Evolutionary conservation across 1,140 invertebrate genomes (phyloP), one percentile per base, ranked within the genome.

Genomic region (Hycleus phaleratus): DNA sequence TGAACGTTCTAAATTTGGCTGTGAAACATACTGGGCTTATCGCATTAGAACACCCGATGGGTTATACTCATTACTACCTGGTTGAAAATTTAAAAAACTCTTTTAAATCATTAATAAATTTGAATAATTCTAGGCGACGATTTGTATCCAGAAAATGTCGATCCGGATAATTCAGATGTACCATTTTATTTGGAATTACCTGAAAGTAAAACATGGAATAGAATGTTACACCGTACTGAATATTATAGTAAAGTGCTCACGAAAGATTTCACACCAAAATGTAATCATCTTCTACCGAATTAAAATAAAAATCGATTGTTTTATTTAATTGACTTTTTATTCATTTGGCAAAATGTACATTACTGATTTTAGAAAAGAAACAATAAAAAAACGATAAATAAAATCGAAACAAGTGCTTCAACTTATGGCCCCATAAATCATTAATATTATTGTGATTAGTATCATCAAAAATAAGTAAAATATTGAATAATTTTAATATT

Each of bases 121-220:
- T 49, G 26, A 26, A 38, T 49, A 38, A 24, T 42, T 53, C 38
- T 45, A 53, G 51, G 51, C n/a, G 51, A 53, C 42, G 51, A 47
- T 24, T 55, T 55, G 10, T 55, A 47, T 44, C 50, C 50, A 6
- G 4, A 25, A 18, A 11, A 55, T 39, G 39, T 47, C n/a, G 32
- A 55, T 39, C 12, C 44, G 38, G 24, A 55, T 25, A 26, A 47
- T 32, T 25, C 26, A 9, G 44, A 47, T 18, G 46, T 47, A 5
- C 26, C 45, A 38, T 24, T 9, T 3, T n/a, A 46, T 9, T 10
- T 24, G 1, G 25, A 46, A 24, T 26, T 55, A 25, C 32, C 52
- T 1, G 44, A 55, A 18, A 10, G 4, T n/a, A 24, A 26, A 9
- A 46, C 18, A 38, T 46, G 46, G 46, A 38, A 55, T 43, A 38